Evolutionary conservation across 2,888 invertebrate species (phyloP), one percentile per base, ranked within the genome.

Genomic region (Erebia aethiops): DNA sequence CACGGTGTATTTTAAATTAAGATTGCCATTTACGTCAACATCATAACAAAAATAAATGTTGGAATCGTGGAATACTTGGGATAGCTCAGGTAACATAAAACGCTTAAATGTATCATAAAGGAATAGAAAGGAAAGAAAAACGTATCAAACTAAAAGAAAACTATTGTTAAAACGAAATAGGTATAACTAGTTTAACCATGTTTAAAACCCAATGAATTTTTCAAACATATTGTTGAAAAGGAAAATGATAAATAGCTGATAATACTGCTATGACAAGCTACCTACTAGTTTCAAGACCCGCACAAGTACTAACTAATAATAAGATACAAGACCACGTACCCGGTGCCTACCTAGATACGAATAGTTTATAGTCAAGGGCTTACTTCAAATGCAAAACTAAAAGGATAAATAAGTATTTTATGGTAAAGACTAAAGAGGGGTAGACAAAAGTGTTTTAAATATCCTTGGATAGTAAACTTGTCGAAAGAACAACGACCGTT

Each of bases 1-100:
- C 74, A 74, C 69, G 72, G 72, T 63, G 66, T 58, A 70, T 71
- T 69, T 57, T 69, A 60, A 72, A 74, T 70, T 74, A 67, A 67
- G 49, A 65, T 64, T 54, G 61, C 66, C 63, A 67, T 66, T 71
- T 72, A 62, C 52, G 52, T 67, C 70, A 66, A 58, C 49, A 51
- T 63, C 63, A 51, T 43, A 62, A 60, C 21, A 18, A 35, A 57
- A 71, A 71, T 26, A 58, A 70, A 70, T 58, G 56, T 63, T 41
- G 49, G 43, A 71, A 71, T 56, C 63, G 63, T 60, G 62, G 46
- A 18, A 49, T 49, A 57, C 54, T 16, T 2, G 16, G 18, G 52
- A 52, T 52, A 10, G 16, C 49, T 14, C 1, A n/a, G 14, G 7
- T 16, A 52, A 10, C 54, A 18, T 10, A 54, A 35, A 35, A 35